Conservation (phyloP, 2,797 vertebrate species). For the Lepus oiostolus region DNA sequence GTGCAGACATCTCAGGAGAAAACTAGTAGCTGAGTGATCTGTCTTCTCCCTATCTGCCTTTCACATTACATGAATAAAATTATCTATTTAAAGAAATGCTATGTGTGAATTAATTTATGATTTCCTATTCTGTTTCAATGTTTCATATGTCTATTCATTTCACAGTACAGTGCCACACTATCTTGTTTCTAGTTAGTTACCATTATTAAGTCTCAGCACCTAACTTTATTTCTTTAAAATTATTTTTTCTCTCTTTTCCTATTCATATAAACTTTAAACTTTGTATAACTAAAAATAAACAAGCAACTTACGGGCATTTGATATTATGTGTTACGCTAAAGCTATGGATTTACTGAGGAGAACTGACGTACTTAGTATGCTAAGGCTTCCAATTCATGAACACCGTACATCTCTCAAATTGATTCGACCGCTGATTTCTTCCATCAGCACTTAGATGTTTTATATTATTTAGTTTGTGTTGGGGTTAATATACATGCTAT, state of each 20-base stretch:
- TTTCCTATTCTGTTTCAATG: neutral
- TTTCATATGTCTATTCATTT: neutral
- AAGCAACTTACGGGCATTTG: neutral
- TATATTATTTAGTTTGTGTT: neutral
- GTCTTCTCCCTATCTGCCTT: too few relatives aligned
- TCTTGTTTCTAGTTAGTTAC: too few relatives aligned
- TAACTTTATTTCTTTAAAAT: neutral
- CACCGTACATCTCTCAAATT: neutral
- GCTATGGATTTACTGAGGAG: neutral
- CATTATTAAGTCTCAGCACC: neutral
- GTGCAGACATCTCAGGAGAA: too few relatives aligned
- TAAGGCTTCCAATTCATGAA: neutral
- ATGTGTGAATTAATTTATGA: neutral
- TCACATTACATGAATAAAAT: too few relatives aligned
- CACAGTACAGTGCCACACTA: neutral
- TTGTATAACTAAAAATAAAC: neutral
- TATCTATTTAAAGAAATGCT: neutral
- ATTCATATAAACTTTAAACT: neutral
- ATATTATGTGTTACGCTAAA: neutral
- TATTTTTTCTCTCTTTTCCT: neutral
- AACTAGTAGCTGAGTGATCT: too few relatives aligned
- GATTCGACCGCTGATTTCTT: neutral
- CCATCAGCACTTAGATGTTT: neutral
- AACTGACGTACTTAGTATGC: neutral
- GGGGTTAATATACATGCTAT: neutral